Percentiles rank a stretch among this genome's conserved stretches.
These are phyloP conservation scores for Lochmaea capreae DNA, from an alignment of 2,888 invertebrate genomes.

Conservation along the genomic window DNA sequence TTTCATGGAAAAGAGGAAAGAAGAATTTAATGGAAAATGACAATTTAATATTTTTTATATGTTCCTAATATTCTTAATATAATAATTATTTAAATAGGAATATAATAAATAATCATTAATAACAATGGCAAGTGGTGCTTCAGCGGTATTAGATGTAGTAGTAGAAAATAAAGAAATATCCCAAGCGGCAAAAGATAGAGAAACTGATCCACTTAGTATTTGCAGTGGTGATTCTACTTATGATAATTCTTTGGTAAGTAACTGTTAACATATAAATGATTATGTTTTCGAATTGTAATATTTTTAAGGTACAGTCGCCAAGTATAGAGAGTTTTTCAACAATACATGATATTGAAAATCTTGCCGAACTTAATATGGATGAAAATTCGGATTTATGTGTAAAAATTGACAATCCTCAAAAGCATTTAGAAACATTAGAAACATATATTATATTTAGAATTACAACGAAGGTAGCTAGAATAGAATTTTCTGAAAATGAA, in stretches of 20 bases:
- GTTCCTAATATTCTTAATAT: not conserved
- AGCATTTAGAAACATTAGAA: constrained; percentile 77
- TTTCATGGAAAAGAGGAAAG: not conserved
- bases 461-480: constrained; percentile 74
- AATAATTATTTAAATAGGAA: constrained; percentile 13
- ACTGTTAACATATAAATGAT: not conserved
- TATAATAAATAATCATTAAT: constrained; percentile 19
- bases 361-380: constrained; percentile 69
- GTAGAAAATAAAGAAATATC: constrained; percentile 64
- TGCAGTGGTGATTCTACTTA: constrained; percentile 59
- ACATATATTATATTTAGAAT: constrained; percentile 78
- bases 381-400: constrained; percentile 72
- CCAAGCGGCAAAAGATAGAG: constrained; percentile 59
- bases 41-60: not conserved
- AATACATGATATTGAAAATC: constrained; percentile 69
- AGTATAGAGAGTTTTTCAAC: constrained; percentile 73
- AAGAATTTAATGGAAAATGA: constrained; percentile 3
- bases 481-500: constrained; percentile 73
- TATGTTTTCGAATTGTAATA: constrained; percentile 29
- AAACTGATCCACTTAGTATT: constrained; percentile 58
- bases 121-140: constrained; percentile 57
- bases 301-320: constrained; percentile 69
- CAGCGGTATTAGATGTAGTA: constrained; percentile 65
- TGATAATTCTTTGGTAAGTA: constrained; percentile 62
- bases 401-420: constrained; percentile 79